Evolutionary conservation across 2,113 vertebrate genomes (phyloP), one percentile per base, ranked within the genome.

Genomic region (Halcyon senegalensis): DNA sequence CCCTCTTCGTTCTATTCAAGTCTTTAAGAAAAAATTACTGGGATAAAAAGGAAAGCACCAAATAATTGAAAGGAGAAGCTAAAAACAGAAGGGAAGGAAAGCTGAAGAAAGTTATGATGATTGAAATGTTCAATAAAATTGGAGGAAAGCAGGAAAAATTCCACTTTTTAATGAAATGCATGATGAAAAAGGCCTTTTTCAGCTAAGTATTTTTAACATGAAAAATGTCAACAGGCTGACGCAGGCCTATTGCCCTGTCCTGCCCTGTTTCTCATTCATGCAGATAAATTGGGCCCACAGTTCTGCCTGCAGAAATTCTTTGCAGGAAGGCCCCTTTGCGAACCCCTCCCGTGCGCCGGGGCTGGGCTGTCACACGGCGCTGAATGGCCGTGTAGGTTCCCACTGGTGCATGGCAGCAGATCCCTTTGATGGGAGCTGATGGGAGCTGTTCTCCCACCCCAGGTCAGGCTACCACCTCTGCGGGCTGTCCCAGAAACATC

Each of bases 11-110:
- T 77, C 78, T 55, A 46, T 62, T 66, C 59, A 37, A 76, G 70
- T 60, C 92, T 56, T 39, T 16, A 91, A 90, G 56, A 75, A 64
- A 82, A 66, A 25, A 84, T 51, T 33, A 81, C 86, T 60, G 63
- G 67, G 84, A 76, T 76, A 86, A 95, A 95, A 95, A 91, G 51
- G n/a, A 85, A 79, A 95, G 82, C 67, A 63, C 55, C 69, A 35
- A 92, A 67, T 84, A 87, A 89, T 89, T 93, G 89, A 89, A 89
- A 87, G 90, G 64, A 89, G 37, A 55, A 67, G 64, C 79, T 93
- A 41, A 88, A 87, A 94, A 44, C 82, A 84, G 72, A 87, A 37
- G n/a, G 53, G 50, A 72, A 92, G 69, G 51, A 76, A 85, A 77
- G 59, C 39, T 48, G 20, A 59, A 41, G n/a, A 11, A 90, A 84